A percentile compares a stretch with the other conserved stretches of the same genome.
Evolutionary conservation across 2,888 invertebrate genomes (phyloP).

Genomic region (Brachypterus glaber): DNA sequence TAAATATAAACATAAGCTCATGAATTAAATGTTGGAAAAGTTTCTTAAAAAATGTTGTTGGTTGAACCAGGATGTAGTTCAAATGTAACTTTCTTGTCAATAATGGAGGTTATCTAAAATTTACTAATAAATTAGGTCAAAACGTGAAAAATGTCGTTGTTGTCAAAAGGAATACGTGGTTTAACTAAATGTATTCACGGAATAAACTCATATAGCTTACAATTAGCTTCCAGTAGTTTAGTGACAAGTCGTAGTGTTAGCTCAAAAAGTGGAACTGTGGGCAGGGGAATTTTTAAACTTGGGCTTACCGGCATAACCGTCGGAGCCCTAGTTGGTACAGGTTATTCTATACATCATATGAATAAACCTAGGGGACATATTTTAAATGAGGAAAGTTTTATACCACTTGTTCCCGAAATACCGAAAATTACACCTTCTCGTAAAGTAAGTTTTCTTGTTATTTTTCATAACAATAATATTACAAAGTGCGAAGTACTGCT

Average conservation of each 20-base stretch:
- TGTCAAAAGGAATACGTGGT: constrained; percentile 13
- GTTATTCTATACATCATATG: constrained; percentile 42
- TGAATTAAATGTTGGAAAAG: too few relatives aligned
- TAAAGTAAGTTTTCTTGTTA: constrained; percentile 34
- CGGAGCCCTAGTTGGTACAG: constrained; percentile 41
- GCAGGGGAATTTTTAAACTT: constrained; percentile 30
- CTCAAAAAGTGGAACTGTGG: constrained; percentile 10
- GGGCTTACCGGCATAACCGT: constrained; percentile 37
- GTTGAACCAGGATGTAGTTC: too few relatives aligned
- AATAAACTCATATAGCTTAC: constrained; percentile 2
- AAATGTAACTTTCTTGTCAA: too few relatives aligned
- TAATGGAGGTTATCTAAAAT: constrained; percentile 6
- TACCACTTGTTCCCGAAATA: constrained; percentile 33
- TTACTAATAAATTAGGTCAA: background rate
- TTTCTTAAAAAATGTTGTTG: too few relatives aligned
- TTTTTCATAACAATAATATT: constrained; percentile 1
- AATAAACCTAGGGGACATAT: constrained; percentile 40
- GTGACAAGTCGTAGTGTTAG: constrained; percentile 11
- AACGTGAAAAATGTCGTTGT: constrained; percentile 19
- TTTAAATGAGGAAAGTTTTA: constrained; percentile 39
- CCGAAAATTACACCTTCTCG: constrained; percentile 42
- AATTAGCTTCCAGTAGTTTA: constrained; percentile 7
- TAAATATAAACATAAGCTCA: too few relatives aligned
- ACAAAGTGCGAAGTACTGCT: background rate
- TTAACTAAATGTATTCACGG: constrained; percentile 2